These are phyloP conservation scores for Steromphala cineraria DNA, from an alignment of 2,888 invertebrate species.

Conservation along the genomic window DNA sequence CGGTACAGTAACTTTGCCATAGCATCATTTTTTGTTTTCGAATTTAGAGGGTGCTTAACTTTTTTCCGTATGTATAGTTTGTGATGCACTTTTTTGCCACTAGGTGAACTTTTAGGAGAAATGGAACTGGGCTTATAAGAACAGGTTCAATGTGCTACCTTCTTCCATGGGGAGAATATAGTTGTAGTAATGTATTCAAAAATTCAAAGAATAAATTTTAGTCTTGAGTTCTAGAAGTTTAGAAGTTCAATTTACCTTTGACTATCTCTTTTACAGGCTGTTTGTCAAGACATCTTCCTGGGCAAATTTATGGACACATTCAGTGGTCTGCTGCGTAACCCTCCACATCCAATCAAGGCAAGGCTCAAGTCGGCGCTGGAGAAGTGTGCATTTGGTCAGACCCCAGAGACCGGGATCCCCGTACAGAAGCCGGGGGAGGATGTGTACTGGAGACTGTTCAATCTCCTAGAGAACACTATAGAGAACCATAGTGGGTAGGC, in stretches of 20 bases:
- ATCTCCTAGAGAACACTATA: constrained; percentile 10
- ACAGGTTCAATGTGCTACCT: too few species aligned
- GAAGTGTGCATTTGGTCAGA: constrained; percentile 27
- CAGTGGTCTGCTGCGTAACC: constrained; percentile 33
- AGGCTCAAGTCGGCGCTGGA: constrained; percentile 20
- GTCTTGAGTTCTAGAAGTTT: too few species aligned
- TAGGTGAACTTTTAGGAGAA: too few species aligned
- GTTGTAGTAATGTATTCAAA: too few species aligned
- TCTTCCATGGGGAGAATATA: too few species aligned
- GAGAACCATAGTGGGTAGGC: neutral
- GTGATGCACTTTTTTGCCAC: too few species aligned
- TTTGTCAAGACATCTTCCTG: constrained; percentile 41
- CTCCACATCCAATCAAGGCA: constrained; percentile 31
- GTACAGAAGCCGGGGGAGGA: constrained; percentile 24
- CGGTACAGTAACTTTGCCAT: too few species aligned
- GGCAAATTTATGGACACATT: constrained; percentile 16
- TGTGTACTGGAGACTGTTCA: constrained; percentile 8
- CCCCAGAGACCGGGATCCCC: neutral
- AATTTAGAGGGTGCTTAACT: too few species aligned
- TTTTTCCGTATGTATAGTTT: too few species aligned
- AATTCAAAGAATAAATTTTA: too few species aligned
- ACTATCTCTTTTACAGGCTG: constrained; percentile 25
- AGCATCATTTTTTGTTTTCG: too few species aligned
- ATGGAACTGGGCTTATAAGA: too few species aligned
- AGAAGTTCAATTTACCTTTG: neutral